Evolutionary conservation across 1,140 invertebrate species (phyloP), one percentile per base, ranked within the genome.

Genomic region (Tribolium castaneum): DNA sequence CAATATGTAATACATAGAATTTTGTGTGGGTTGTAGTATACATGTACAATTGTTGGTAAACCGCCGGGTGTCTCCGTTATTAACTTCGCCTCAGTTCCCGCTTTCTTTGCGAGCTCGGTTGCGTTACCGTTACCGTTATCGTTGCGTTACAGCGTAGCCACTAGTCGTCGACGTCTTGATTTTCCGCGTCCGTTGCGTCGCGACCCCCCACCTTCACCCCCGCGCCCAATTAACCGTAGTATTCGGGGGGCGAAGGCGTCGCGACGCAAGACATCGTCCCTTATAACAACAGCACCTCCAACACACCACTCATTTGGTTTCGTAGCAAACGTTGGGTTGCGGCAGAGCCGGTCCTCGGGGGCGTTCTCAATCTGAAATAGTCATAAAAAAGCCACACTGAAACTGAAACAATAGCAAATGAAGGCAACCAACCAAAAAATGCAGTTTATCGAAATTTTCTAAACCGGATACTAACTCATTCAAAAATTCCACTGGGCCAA

Each of bases 401-500:
- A 90, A 83, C 84, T 83, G 89, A 89, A 86, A 88, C 90, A 91
- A 91, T 91, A 91, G 90, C 74, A 81, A 82, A 87, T 85, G 87
- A 88, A 87, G 87, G 86, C 86, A 87, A 87, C 84, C 84, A 86
- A 85, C 84, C 82, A 85, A 79, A 86, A 85, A 84, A 81, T 81
- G 79, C 83, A 89, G 87, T 88, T 89, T 81, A 39, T 80, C 76
- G 75, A 81, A 76, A 72, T 80, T 75, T 83, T 82, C 78, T 59
- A 87, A 87, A 88, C 88, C 89, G 89, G 88, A 35, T 66, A 66
- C 59, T 66, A 45, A 66, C 59, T 66, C 59, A 66, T 88, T 91
- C 88, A 90, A 91, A 90, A 87, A 87, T 89, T 87, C 89, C 91
- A 93, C 91, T 92, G 92, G 93, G 92, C 93, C 93, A 93, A 91